Evolutionary conservation across 1,140 invertebrate genomes (phyloP).

Genomic region (Drosophila arawakana): DNA sequence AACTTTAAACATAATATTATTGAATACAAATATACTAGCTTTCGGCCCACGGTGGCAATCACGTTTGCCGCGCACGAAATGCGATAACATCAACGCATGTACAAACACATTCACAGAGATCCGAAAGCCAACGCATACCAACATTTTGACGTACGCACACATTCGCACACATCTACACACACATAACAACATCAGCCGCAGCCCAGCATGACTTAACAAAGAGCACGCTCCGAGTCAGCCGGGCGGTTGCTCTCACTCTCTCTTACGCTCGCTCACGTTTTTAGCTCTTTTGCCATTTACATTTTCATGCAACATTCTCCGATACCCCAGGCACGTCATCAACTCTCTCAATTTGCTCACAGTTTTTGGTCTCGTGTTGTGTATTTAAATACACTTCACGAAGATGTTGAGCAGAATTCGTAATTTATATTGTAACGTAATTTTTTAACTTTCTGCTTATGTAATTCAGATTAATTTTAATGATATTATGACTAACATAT

Average conservation of each 20-base stretch:
- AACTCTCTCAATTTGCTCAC: conserved; percentile 30
- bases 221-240: conserved; percentile 24
- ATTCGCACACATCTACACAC: not conserved
- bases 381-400: conserved; percentile 11
- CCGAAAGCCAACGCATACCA: conserved; percentile 38
- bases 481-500: no score
- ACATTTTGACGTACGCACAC: conserved; percentile 1
- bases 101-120: conserved; percentile 31
- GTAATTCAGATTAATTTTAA: not conserved
- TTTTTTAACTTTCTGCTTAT: not conserved
- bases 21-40: not conserved
- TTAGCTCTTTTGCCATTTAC: conserved; percentile 32
- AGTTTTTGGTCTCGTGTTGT: conserved; percentile 47
- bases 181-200: conserved; percentile 26
- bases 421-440: not conserved
- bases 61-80: conserved; percentile 74
- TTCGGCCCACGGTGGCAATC: conserved; percentile 67
- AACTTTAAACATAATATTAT: not conserved
- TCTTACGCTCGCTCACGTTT: conserved; percentile 37
- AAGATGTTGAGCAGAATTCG: not conserved
- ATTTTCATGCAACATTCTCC: conserved; percentile 32
- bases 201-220: conserved; percentile 50
- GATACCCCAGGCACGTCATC: conserved; percentile 33
- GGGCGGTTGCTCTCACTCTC: conserved; percentile 21
- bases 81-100: conserved; percentile 60